A percentile compares a stretch with the other conserved stretches of the same genome.
phyloP scores from a whole-genome alignment of 2,113 vertebrate species.

The Prochilodus magdalenae region DNA sequence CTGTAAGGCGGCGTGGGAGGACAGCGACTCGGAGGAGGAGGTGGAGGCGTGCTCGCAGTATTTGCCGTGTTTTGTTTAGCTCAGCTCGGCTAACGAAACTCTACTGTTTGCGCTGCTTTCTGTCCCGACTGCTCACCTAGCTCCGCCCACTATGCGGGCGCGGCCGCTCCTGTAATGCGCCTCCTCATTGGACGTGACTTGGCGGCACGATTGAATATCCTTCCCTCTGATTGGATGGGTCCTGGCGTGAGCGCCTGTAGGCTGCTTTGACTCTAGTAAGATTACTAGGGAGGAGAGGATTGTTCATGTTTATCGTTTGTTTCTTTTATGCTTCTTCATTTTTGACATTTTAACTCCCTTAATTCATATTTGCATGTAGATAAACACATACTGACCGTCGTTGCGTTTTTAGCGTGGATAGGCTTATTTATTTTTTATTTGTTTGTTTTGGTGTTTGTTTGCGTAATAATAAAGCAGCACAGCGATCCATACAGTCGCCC shows the following conservation, averaged over 20 bases:
- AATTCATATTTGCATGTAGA: too few relatives aligned
- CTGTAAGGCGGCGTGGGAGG: background rate
- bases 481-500: too few relatives aligned
- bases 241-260: background rate
- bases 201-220: background rate
- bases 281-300: background rate
- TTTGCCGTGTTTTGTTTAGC: too few relatives aligned
- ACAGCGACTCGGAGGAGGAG: constrained; percentile 38
- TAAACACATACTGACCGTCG: too few relatives aligned
- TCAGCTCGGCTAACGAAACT: background rate
- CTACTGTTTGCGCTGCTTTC: background rate
- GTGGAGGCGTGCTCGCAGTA: background rate
- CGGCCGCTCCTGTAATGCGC: background rate
- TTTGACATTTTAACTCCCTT: too few relatives aligned
- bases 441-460: too few relatives aligned
- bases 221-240: background rate
- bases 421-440: too few relatives aligned
- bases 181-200: background rate
- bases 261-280: too few relatives aligned
- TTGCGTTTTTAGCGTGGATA: too few relatives aligned
- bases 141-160: constrained; percentile 14
- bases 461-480: too few relatives aligned
- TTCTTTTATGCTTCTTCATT: too few relatives aligned
- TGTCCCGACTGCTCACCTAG: background rate
- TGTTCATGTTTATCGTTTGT: background rate